A percentile compares a stretch with the other conserved stretches of the same genome.
phyloP scores from a whole-genome alignment of 2,113 vertebrate genomes.

The Brachyhypopomus occidentalis region DNA sequence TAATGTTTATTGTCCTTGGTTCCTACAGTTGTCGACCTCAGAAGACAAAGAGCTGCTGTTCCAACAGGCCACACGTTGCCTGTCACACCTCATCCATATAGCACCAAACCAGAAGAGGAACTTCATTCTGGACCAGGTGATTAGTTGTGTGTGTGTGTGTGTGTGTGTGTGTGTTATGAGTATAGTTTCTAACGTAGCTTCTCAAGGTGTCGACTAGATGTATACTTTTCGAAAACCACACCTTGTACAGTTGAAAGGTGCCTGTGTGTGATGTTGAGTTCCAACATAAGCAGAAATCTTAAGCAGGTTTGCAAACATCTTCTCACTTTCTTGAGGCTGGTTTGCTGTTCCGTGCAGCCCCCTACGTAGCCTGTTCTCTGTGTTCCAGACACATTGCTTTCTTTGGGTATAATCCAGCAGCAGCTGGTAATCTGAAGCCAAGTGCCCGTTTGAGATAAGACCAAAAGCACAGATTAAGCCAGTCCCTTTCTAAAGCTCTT shows the following conservation, averaged over 20 bases:
- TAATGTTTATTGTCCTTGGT: not conserved
- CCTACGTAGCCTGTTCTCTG: not conserved
- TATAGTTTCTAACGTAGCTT: not conserved
- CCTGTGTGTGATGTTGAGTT: not conserved
- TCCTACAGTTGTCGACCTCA: conserved; percentile 51
- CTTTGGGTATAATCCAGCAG: not conserved
- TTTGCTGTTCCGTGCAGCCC: not conserved
- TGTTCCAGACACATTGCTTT: not conserved
- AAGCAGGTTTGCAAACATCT: not conserved
- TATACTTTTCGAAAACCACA: not conserved
- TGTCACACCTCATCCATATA: conserved; percentile 83
- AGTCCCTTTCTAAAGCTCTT: not conserved
- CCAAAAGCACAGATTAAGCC: not conserved
- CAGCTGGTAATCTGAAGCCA: not conserved
- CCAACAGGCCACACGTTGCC: conserved; percentile 84
- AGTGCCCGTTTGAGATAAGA: not conserved
- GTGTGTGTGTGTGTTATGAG: not conserved
- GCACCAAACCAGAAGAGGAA: conserved; percentile 82
- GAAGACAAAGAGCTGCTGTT: conserved; percentile 74
- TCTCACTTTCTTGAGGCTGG: not conserved
- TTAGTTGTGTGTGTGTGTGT: not conserved
- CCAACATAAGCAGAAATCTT: not conserved
- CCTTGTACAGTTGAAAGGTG: too few relatives aligned
- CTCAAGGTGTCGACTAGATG: not conserved
- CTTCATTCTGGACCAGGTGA: conserved; percentile 91